Percentiles rank a stretch among this genome's conserved stretches.
These are phyloP conservation scores for Hippocampus mohnikei DNA, from an alignment of 2,113 vertebrate species.

Conservation along the genomic window DNA sequence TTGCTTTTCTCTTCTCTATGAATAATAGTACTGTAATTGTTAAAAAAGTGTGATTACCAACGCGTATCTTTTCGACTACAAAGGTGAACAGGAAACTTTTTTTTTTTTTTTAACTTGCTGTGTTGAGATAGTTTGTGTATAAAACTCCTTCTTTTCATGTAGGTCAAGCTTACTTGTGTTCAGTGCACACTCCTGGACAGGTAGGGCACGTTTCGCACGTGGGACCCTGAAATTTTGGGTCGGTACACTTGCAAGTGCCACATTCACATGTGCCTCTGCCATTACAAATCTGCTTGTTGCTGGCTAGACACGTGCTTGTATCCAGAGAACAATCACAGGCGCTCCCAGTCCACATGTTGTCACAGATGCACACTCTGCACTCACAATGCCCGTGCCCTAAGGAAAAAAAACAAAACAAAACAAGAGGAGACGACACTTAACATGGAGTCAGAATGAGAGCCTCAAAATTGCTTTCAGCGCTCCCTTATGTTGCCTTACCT, in stretches of 20 bases:
- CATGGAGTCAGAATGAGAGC: background rate
- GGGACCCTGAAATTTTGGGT: conserved; percentile 90
- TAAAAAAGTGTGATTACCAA: too few species aligned
- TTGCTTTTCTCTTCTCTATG: too few species aligned
- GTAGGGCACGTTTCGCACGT: conserved; percentile 94
- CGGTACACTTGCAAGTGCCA: conserved; percentile 86
- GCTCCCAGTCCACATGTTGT: conserved; percentile 86
- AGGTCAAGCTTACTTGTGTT: conserved; percentile 83
- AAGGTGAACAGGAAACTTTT: too few species aligned
- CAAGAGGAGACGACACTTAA: background rate
- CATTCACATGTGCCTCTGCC: conserved; percentile 88
- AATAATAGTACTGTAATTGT: too few species aligned
- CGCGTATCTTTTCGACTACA: too few species aligned
- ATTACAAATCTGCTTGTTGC: conserved; percentile 88
- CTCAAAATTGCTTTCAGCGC: background rate
- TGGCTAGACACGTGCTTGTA: conserved; percentile 77
- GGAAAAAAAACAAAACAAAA: background rate
- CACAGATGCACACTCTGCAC: conserved; percentile 86
- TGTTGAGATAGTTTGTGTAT: background rate
- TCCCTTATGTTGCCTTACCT: conserved; percentile 67
- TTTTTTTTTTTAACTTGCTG: background rate
- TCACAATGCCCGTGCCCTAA: conserved; percentile 89
- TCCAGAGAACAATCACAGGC: conserved; percentile 92
- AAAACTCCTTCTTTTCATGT: background rate
- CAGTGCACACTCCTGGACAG: conserved; percentile 86